Base-by-base conservation (phyloP, 2,888 invertebrate species). In the Trisateles emortualis region DNA sequence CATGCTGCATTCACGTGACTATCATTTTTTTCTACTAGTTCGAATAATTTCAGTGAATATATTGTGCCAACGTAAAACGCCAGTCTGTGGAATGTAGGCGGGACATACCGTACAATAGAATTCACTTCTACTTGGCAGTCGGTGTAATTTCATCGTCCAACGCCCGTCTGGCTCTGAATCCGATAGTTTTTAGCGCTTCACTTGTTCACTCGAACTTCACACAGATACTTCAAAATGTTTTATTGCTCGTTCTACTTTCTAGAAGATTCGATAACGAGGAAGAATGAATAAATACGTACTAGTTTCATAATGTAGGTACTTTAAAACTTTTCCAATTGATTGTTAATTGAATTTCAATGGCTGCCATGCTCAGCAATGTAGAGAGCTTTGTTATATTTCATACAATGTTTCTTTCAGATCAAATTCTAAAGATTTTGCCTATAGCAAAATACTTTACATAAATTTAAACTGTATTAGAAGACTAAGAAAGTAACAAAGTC, bases 91-190 rank as follows among this genome's bases (percentile, higher is more conserved):
- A n/a, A n/a, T n/a, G n/a, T n/a, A n/a, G n/a, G n/a, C n/a, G n/a
- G n/a, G n/a, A 8, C n/a, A 49, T 54, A 43, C 45, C 48, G 53
- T 46, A 8, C 11, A 40, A 24, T 41, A 42, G 11, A 17, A 42
- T 65, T 19, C 5, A 14, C 29, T 39, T 22, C n/a, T 42, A 42
- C 48, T 48, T 30, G 36, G 29, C 48, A 43, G 58, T 43, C 54
- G 16, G 47, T 55, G 41, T 54, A 64, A 64, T 64, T 64, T 64
- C 62, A 64, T 43, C 62, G 66, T 64, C 54, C 38, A 43, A 51
- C 62, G 64, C 64, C 9, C 40, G 50, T 16, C 44, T 62, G 57
- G 52, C 17, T 30, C 49, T 32, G 32, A 48, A 44, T 51, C 51
- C 26, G 22, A 53, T 62, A 49, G 51, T 52, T 62, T 50, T 64